Conservation (phyloP, 1,140 invertebrate genomes). For the Neomicropteryx cornuta region DNA sequence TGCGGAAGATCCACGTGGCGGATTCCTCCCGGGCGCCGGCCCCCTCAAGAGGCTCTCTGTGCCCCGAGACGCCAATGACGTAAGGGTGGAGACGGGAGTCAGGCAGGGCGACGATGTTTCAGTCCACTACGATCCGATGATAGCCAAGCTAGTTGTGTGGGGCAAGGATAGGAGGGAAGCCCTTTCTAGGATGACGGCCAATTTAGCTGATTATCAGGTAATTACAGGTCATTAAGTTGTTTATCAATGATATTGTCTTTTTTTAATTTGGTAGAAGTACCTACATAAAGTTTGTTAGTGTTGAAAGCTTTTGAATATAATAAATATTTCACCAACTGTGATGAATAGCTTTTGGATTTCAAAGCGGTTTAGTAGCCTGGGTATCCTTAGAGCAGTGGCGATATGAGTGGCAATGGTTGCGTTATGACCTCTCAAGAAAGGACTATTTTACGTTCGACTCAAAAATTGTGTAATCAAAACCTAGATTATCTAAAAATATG, state of each 20-base stretch:
- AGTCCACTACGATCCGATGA: slow-evolving; percentile 99
- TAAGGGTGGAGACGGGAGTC: slow-evolving; percentile 66
- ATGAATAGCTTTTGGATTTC: too few species aligned
- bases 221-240: slow-evolving; percentile 20
- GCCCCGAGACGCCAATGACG: slow-evolving; percentile 49
- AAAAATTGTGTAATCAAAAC: too few species aligned
- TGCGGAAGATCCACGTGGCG: slow-evolving; percentile 73
- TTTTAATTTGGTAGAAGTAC: background rate
- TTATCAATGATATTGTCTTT: background rate
- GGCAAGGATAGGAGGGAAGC: slow-evolving; percentile 74
- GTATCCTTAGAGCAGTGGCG: too few species aligned
- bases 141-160: slow-evolving; percentile 97
- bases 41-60: slow-evolving; percentile 59
- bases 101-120: slow-evolving; percentile 79
- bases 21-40: slow-evolving; percentile 85
- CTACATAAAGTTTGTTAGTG: background rate
- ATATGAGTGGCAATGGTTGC: too few species aligned
- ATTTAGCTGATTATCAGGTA: slow-evolving; percentile 79
- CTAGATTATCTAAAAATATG: too few species aligned
- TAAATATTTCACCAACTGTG: too few species aligned
- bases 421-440: too few species aligned
- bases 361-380: too few species aligned
- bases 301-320: too few species aligned
- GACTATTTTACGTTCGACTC: too few species aligned
- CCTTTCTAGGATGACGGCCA: slow-evolving; percentile 62